phyloP scores from a whole-genome alignment of 2,888 invertebrate species.

The Pyrochroa serraticornis region DNA sequence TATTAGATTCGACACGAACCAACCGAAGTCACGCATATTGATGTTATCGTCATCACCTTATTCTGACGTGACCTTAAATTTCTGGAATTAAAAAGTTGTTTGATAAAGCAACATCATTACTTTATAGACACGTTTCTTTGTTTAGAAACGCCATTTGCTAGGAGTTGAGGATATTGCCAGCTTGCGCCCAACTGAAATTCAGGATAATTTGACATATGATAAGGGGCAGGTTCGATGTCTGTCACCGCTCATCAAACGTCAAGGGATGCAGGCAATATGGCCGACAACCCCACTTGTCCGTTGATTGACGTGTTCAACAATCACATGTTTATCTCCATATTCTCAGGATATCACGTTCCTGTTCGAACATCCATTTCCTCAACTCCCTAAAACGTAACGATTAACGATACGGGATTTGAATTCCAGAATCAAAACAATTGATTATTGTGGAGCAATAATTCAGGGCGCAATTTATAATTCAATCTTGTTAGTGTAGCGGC shows the following conservation, averaged over 20 bases:
- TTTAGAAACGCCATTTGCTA: background rate
- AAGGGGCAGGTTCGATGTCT: constrained; percentile 49
- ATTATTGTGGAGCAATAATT: too few relatives aligned
- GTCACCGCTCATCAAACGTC: constrained; percentile 54
- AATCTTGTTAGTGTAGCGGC: constrained; percentile 11
- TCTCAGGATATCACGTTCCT: constrained; percentile 50
- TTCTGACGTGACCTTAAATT: constrained; percentile 12
- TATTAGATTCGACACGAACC: constrained; percentile 54
- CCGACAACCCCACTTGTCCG: constrained; percentile 48
- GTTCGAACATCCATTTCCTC: constrained; percentile 34
- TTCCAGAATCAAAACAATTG: too few relatives aligned
- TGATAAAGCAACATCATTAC: constrained; percentile 2
- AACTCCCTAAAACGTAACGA: background rate
- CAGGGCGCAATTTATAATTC: constrained; percentile 19
- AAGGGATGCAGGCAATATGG: constrained; percentile 53
- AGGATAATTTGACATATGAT: constrained; percentile 47
- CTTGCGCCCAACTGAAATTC: constrained; percentile 5
- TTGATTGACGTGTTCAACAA: constrained; percentile 56
- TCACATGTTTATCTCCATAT: constrained; percentile 52
- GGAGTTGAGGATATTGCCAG: background rate
- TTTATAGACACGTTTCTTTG: background rate
- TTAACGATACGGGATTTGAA: too few relatives aligned
- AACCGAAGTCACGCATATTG: constrained; percentile 53
- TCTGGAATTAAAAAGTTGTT: constrained; percentile 13
- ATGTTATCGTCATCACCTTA: constrained; percentile 43